Percentiles rank a stretch among this genome's conserved stretches.
Evolutionary conservation across 1,140 invertebrate species (phyloP).

Genomic region (Drosophila pseudoobscura): DNA sequence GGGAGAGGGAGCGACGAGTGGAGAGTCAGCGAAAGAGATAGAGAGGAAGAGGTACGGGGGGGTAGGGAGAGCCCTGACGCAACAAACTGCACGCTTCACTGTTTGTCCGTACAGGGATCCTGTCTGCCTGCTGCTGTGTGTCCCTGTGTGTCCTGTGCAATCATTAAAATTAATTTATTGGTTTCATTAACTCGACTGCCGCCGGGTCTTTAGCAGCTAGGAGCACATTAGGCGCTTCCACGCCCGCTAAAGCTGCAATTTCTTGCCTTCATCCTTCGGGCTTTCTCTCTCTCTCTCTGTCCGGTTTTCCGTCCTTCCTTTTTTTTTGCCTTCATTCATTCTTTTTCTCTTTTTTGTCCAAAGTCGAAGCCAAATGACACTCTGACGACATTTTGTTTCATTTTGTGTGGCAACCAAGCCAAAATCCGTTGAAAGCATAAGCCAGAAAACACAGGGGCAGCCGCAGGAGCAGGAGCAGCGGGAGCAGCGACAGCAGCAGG

Average conservation of each 20-base stretch:
- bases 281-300: neutral
- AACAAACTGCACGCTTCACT: constrained; percentile 65
- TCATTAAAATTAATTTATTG: constrained; percentile 83
- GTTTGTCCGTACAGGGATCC: constrained; percentile 7
- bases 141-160: constrained; percentile 60
- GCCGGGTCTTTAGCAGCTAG: constrained; percentile 63
- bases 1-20: neutral
- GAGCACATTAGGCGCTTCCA: constrained; percentile 66
- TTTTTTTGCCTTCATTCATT: constrained; percentile 16
- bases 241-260: constrained; percentile 42
- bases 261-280: constrained; percentile 1
- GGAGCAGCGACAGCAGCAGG: neutral
- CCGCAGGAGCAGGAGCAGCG: neutral
- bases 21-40: neutral
- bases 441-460: constrained; percentile 55
- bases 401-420: constrained; percentile 58
- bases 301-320: neutral
- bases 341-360: constrained; percentile 5
- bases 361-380: constrained; percentile 73
- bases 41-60: neutral
- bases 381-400: constrained; percentile 69
- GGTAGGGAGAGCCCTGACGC: constrained; percentile 49
- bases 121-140: neutral
- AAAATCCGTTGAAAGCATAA: constrained; percentile 81
- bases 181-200: constrained; percentile 79